Base-by-base conservation (phyloP, 2,113 vertebrate species). In the Caranx ignobilis region DNA sequence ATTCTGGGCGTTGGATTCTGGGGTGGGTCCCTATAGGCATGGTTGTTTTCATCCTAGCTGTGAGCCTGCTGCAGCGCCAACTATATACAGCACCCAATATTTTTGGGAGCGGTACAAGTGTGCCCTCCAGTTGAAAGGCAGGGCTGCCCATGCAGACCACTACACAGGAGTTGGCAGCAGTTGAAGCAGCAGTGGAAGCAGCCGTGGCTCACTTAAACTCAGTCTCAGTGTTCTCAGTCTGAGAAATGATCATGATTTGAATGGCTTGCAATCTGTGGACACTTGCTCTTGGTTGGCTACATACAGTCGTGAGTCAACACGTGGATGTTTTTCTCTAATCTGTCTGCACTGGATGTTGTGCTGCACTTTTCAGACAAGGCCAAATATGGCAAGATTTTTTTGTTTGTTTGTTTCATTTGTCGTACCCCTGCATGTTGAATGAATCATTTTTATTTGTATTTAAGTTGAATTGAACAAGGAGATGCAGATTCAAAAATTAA, bases 41-140 rank as follows among this genome's bases (percentile, higher is more conserved):
- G 76, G 65, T 73, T 68, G 52, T 66, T 84, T 86, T 81, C 57
- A 73, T 86, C 71, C 80, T 78, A 85, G 86, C 89, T 89, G 81
- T 84, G 57, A 76, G 71, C 54, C 71, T 72, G 62, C 83, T 79
- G 47, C 87, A 63, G 77, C 16, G 47, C 63, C 65, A 61, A 41
- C 78, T 92, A 90, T 73, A 89, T 64, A 79, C 83, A 84, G 78
- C 87, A 75, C 71, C 57, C 87, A 57, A 66, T 56, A 39, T 84
- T 91, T 87, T 85, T 63, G 82, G 73, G 69, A 60, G 48, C 26
- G 45, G 61, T 68, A 37, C 57, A 75, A 87, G 74, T 45, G 45
- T 79, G 71, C 56, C 56, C 79, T 85, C 15, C 26, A 67, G 61
- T 32, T 78, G 77, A 55, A 66, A 79, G 77, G 71, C 64, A 84